phyloP scores from a whole-genome alignment of 1,140 invertebrate species.

The Yoshiicerus persimilis region DNA sequence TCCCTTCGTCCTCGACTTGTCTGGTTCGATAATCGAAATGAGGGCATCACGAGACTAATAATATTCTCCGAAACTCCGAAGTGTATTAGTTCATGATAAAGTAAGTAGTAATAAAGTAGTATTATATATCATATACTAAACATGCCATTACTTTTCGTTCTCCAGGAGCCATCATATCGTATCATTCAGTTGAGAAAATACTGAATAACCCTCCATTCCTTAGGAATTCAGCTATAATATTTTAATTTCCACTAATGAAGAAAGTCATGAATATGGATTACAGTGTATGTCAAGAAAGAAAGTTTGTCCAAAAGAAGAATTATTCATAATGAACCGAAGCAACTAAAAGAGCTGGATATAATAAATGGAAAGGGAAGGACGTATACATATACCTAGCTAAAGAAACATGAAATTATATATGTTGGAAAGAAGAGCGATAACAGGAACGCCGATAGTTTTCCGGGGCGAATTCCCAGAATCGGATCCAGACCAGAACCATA shows the following conservation, averaged over 20 bases:
- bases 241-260: no score
- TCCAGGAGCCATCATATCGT: no score
- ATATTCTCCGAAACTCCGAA: not conserved
- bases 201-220: no score
- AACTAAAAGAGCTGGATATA: not conserved
- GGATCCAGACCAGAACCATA: not conserved
- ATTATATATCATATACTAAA: not conserved
- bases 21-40: not conserved
- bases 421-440: not conserved
- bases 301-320: no score
- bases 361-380: no score
- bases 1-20: not conserved
- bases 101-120: not conserved
- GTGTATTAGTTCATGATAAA: not conserved
- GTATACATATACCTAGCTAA: not conserved
- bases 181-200: no score
- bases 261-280: no score
- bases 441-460: not conserved
- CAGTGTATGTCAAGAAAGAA: no score
- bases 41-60: not conserved
- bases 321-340: not conserved
- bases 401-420: not conserved
- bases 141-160: not conserved
- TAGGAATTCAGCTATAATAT: no score
- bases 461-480: not conserved